Base-by-base conservation (phyloP, 2,888 invertebrate genomes). In the Dolomedes plantarius region DNA sequence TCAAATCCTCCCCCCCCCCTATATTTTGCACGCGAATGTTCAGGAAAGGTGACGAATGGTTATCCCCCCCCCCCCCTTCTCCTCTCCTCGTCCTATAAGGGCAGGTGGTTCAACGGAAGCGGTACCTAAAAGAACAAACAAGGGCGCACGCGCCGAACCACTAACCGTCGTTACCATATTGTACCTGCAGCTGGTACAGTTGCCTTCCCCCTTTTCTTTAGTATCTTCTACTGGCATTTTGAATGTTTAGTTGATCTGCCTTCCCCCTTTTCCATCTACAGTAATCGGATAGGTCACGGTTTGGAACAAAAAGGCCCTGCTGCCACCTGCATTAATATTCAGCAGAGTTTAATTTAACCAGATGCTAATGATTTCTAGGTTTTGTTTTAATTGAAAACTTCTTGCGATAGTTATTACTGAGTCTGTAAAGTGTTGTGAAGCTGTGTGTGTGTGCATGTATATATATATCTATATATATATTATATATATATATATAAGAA, bases 71-170 rank as follows among this genome's bases (percentile, higher is more conserved):
- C 64, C 28, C 69, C 69, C 19, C 39, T 39, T 69, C 36, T 23
- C 13, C n/a, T n/a, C n/a, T 36, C 36, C 27, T 31, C 39, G 16
- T 41, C 28, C 46, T 28, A 27, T 46, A 11, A 16, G 50, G 81
- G 81, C 81, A 81, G 81, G 81, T 81, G 81, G 68, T 68, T 39
- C 74, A 81, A 81, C 81, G 81, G 81, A 81, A 81, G 81, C 74
- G 31, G 74, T 81, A 68, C 74, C 81, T 68, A 81, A 81, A 67
- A 81, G 81, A 81, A 81, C 81, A 81, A 81, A 81, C 68, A 81
- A 74, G 81, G 81, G 74, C 81, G 72, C 81, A 81, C 81, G 81
- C 81, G 81, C 81, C 81, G 73, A 73, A 80, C 80, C 73, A 73
- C 73, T 80, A 80, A 80, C 80, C 80, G 74, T 74, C 74, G 74